phyloP scores from a whole-genome alignment of 2,797 vertebrate genomes.

The Hafferia zeledoni region DNA sequence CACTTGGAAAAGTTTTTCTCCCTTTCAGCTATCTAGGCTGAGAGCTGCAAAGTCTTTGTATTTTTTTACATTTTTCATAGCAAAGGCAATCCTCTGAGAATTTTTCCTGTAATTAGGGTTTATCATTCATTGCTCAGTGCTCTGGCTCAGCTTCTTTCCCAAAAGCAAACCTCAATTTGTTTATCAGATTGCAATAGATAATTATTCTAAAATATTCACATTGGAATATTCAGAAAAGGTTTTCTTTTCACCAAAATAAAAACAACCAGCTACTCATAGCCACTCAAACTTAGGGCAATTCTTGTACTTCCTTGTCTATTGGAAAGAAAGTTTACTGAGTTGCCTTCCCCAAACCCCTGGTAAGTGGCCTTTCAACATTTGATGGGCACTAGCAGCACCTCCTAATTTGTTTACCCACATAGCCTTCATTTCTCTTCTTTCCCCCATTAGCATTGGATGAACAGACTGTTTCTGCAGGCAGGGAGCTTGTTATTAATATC shows the following conservation, averaged over 20 bases:
- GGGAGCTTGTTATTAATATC: constrained; percentile 20
- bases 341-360: background rate
- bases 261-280: background rate
- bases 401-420: background rate
- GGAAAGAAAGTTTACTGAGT: background rate
- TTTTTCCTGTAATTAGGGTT: background rate
- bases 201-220: background rate
- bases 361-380: background rate
- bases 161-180: background rate
- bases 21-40: background rate
- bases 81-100: background rate
- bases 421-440: background rate
- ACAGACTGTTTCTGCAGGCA: background rate
- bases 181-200: background rate
- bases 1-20: background rate
- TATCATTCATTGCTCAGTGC: background rate
- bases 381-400: background rate
- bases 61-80: background rate
- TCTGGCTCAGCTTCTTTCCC: background rate
- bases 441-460: background rate
- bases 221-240: background rate
- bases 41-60: background rate
- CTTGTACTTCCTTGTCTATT: background rate
- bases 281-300: background rate
- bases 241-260: background rate